Conservation (phyloP, 2,797 vertebrate species). For the Masticophis lateralis region DNA sequence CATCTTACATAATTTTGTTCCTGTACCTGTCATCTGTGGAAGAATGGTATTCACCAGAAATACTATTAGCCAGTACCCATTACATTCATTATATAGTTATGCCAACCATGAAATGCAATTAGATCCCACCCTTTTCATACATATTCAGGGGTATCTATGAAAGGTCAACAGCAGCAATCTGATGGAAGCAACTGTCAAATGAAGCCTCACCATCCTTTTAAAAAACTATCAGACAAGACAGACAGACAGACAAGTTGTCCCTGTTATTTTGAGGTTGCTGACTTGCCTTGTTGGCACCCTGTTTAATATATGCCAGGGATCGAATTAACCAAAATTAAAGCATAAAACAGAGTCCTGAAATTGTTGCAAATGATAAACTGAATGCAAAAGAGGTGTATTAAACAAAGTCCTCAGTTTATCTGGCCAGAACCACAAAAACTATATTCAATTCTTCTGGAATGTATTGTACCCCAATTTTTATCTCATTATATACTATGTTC, state of each 20-base stretch:
- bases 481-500: neutral
- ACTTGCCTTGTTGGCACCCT: neutral
- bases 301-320: neutral
- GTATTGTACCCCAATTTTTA: slow-evolving; percentile 1
- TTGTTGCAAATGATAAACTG: neutral
- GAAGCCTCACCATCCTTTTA: neutral
- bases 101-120: neutral
- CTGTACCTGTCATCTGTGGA: neutral
- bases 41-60: neutral
- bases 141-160: neutral
- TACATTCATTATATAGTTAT: neutral
- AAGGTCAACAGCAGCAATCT: neutral
- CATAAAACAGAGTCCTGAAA: neutral
- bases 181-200: neutral
- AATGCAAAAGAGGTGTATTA: neutral
- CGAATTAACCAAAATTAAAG: neutral
- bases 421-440: neutral
- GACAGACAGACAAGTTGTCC: neutral
- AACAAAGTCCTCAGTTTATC: neutral
- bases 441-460: neutral
- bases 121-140: neutral
- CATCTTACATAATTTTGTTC: neutral
- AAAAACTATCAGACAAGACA: neutral
- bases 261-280: neutral
- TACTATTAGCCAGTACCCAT: neutral